Evolutionary conservation across 1,140 invertebrate species (phyloP), one percentile per base, ranked within the genome.

Genomic region (Apis dorsata): DNA sequence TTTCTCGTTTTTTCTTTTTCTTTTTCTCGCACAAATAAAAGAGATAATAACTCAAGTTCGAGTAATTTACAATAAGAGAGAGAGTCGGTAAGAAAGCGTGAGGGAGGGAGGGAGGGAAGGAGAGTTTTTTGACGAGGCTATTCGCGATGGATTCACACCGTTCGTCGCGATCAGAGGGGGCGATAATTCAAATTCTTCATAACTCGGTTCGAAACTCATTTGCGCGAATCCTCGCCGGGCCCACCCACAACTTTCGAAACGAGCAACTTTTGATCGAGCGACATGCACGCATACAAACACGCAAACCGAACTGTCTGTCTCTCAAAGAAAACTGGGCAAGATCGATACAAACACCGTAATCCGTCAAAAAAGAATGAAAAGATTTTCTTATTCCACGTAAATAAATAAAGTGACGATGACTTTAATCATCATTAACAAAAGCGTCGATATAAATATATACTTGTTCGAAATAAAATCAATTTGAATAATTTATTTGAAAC

Each of bases 141-240:
- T 24, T 59, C n/a, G 21, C 11, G 57, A 49, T 12, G 59, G 34
- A 51, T 75, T 49, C 59, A 28, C 51, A 12, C 10, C 17, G 19
- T 15, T n/a, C 15, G 49, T 24, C 15, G 49, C 55, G 28, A 60
- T 74, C 49, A 53, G 2, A 34, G 13, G 4, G 17, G 15, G 17
- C 49, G 60, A 69, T 79, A 79, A 69, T 68, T 77, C 62, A 19
- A 68, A 66, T 66, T 44, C 51, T 28, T 13, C 49, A 19, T 65
- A 76, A 76, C 62, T 66, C 63, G 65, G 73, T 51, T 59, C 49
- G 44, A 24, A 63, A 75, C 44, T 51, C 44, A 19, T 60, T 49
- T 60, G 59, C 73, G n/a, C 28, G 59, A 19, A 75, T 75, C 59
- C 60, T 59, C 76, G 28, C 53, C 21, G 53, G 10, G 13, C 17